Percentiles rank a stretch among this genome's conserved stretches.
Conservation (phyloP, 2,113 vertebrate genomes). For the Sialia sialis region DNA sequence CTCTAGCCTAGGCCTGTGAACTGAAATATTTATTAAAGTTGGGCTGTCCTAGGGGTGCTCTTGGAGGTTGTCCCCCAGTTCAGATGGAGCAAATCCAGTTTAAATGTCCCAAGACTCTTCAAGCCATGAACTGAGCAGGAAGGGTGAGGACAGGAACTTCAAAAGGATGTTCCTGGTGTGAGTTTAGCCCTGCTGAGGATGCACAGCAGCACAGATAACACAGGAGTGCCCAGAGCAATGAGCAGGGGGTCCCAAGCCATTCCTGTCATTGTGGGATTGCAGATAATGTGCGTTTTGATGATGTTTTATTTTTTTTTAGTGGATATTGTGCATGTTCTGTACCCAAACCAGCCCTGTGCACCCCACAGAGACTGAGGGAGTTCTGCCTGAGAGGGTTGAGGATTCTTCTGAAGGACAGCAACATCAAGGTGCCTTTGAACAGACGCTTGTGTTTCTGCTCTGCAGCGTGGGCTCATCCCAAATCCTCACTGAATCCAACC, state of each 20-base stretch:
- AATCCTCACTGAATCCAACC: neutral
- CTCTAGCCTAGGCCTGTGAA: neutral
- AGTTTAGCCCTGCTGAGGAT: neutral
- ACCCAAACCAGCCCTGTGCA: neutral
- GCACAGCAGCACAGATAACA: neutral
- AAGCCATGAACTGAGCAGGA: neutral
- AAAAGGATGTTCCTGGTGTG: neutral
- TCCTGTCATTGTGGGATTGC: neutral
- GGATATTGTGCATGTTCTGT: neutral
- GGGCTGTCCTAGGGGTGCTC: neutral
- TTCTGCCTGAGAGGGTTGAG: neutral
- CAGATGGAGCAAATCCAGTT: neutral
- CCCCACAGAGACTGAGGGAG: neutral
- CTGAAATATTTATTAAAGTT: neutral
- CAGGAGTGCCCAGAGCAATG: neutral
- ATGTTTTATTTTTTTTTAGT: rapidly evolving
- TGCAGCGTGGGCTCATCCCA: neutral
- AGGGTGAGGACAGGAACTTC: neutral
- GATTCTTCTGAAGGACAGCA: neutral
- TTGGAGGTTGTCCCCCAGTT: neutral
- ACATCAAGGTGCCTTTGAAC: neutral
- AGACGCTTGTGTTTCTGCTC: neutral
- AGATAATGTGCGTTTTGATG: neutral
- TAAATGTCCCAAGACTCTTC: neutral
- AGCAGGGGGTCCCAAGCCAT: neutral